A percentile compares a stretch with the other conserved stretches of the same genome.
These are phyloP conservation scores for Sitobion miscanthi DNA, from an alignment of 1,140 invertebrate species.

Conservation along the genomic window DNA sequence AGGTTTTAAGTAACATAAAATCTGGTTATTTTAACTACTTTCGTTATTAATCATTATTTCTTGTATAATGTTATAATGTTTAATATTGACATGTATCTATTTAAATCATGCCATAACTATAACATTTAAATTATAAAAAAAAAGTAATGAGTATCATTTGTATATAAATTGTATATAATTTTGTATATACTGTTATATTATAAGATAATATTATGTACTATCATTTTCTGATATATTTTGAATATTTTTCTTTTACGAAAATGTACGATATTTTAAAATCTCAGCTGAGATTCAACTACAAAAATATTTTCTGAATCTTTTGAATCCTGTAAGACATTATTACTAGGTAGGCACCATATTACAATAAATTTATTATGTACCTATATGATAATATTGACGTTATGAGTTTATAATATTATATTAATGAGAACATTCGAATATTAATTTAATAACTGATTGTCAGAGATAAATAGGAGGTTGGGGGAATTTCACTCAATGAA, in stretches of 20 bases:
- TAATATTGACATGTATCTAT: not conserved
- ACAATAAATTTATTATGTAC: not conserved
- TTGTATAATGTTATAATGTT: not conserved
- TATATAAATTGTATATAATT: not conserved
- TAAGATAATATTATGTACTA: not conserved
- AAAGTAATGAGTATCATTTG: not conserved
- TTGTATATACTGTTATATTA: not conserved
- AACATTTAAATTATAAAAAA: not conserved
- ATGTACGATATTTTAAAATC: not conserved
- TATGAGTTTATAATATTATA: not conserved
- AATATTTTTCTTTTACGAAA: not conserved
- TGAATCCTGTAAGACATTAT: not conserved
- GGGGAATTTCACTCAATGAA: not conserved
- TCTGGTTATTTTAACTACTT: not conserved
- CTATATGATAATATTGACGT: not conserved
- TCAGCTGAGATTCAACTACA: not conserved
- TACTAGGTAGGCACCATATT: not conserved
- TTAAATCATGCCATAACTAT: not conserved
- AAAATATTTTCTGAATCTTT: not conserved
- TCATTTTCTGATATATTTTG: not conserved
- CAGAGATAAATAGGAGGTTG: not conserved
- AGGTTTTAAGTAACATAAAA: not conserved
- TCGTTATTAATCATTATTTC: not conserved
- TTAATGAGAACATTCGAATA: not conserved
- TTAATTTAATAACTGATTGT: not conserved